phyloP scores from a whole-genome alignment of 2,797 vertebrate genomes.

The Glyptemys insculpta region DNA sequence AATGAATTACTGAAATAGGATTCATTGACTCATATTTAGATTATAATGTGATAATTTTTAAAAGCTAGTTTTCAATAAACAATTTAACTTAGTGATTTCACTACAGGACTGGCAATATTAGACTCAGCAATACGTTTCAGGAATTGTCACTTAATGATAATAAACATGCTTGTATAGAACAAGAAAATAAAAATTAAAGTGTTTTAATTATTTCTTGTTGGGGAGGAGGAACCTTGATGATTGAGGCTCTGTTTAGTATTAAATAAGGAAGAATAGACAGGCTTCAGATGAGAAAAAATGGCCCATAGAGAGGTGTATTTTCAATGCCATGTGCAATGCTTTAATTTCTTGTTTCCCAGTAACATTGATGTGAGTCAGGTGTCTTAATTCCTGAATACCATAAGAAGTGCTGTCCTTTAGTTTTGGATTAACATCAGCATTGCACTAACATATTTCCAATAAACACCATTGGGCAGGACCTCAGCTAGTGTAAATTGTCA shows the following conservation, averaged over 20 bases:
- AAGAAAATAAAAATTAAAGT: background rate
- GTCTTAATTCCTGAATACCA: background rate
- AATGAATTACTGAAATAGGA: conserved; percentile 28
- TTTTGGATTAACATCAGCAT: background rate
- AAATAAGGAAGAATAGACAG: background rate
- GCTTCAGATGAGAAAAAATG: background rate
- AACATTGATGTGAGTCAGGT: background rate
- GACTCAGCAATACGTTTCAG: background rate
- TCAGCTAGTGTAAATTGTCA: background rate
- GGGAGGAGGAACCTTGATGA: background rate
- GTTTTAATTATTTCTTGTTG: background rate
- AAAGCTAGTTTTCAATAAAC: background rate
- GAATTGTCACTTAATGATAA: background rate
- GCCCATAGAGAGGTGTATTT: background rate
- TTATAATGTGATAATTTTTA: conserved; percentile 23
- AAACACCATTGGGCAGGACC: background rate
- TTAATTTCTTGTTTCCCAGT: background rate
- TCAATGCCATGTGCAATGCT: background rate
- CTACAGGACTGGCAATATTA: conserved; percentile 9
- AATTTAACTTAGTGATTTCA: conserved; percentile 25
- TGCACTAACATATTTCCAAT: background rate
- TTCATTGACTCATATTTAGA: conserved; percentile 50
- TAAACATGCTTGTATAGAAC: background rate
- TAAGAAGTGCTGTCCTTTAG: background rate
- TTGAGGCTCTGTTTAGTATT: background rate